These are phyloP conservation scores for Thunnus thynnus DNA, from an alignment of 2,113 vertebrate species.

Conservation along the genomic window DNA sequence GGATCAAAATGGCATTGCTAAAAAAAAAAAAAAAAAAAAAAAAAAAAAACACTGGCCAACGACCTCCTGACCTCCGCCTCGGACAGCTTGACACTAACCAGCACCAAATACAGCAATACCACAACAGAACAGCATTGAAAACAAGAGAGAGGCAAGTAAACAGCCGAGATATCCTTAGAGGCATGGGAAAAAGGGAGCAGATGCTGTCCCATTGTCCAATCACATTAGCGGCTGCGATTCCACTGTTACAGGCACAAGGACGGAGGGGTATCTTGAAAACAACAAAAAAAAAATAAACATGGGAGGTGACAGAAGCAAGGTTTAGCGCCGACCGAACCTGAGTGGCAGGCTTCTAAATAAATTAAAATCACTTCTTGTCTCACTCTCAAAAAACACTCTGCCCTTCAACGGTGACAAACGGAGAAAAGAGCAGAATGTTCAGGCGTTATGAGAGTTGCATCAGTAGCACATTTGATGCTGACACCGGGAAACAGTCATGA, in stretches of 20 bases:
- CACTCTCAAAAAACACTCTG: neutral
- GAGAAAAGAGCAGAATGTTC: neutral
- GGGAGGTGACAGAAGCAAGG: conserved; percentile 6
- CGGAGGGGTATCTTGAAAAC: conserved; percentile 13
- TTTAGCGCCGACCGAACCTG: conserved; percentile 1
- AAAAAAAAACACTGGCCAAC: neutral
- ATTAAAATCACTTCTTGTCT: conserved; percentile 33
- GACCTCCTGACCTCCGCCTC: conserved; percentile 38
- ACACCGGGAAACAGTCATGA: neutral
- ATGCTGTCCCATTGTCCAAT: conserved; percentile 43
- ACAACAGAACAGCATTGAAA: neutral
- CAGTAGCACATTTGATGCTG: neutral
- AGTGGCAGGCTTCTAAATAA: conserved; percentile 32
- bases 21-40: neutral
- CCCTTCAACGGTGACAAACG: neutral
- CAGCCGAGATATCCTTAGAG: conserved; percentile 6
- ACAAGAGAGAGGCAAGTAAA: conserved; percentile 24
- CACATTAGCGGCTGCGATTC: conserved; percentile 35
- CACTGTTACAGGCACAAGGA: conserved; percentile 27
- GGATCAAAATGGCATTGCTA: neutral
- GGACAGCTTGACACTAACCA: conserved; percentile 23
- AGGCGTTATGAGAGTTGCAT: neutral
- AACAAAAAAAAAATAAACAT: neutral
- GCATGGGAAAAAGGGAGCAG: conserved; percentile 34
- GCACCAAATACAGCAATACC: conserved; percentile 6